Base-by-base conservation (phyloP, 2,797 vertebrate species). In the Falco novaeseelandiae region DNA sequence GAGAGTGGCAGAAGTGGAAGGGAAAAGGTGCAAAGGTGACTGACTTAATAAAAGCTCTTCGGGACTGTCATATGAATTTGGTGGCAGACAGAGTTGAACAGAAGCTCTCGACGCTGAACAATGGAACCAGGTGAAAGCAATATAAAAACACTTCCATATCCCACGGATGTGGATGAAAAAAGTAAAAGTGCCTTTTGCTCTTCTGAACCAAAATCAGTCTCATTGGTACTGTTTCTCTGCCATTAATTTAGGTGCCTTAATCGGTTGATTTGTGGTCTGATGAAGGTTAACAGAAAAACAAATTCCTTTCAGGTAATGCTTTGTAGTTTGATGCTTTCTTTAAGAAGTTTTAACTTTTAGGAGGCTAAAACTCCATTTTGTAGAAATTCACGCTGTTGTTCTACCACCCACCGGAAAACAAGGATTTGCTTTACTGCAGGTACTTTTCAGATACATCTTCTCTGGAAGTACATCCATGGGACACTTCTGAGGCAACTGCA, bases 71-170 rank as follows among this genome's bases (percentile, higher is more conserved):
- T 2, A 34, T 98, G 71, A 99, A 99, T 90, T 96, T 98, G 46
- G 99, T 98, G 4, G 99, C 99, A 9, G 99, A 99, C 87, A 89
- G 40, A 7, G 67, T 99, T 16, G 94, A 97, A 77, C 95, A 97
- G 9, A 36, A 16, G 10, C 94, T 99, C 36, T 70, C 17, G 1
- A 12, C 12, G 8, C 16, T 57, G 65, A 42, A 66, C 29, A 2
- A 2, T 87, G 81, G 32, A 83, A 42, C 29, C 30, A 17, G 25
- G 14, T 90, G 52, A 95, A 83, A 70, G 82, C 44, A 6, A 3
- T n/a, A 10, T 23, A 6, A 59, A 59, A 46, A 19, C 63, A 36
- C 16, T 65, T 82, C 17, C 29, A 23, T 6, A 2, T 55, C 34
- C 9, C 7, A 22, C 32, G 61, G 36, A 46, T 49, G 5, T 1